Evolutionary conservation across 2,113 vertebrate species (phyloP).

Genomic region (Elephantulus edwardii): DNA sequence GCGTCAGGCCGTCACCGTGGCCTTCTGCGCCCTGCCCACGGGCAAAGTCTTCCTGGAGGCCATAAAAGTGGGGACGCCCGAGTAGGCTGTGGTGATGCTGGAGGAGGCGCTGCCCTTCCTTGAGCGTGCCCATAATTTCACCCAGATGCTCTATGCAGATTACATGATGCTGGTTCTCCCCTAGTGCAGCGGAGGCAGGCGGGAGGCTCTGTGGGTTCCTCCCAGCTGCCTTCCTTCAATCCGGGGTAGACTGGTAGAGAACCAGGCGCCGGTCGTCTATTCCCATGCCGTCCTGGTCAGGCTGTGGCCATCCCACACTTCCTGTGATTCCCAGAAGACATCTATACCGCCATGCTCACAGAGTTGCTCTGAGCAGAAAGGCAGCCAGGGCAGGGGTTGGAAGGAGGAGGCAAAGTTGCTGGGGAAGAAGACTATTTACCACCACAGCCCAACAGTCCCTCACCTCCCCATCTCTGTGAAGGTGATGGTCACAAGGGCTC

Average conservation of each 20-base stretch:
- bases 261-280: not conserved
- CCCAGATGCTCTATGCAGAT: slow-evolving; percentile 88
- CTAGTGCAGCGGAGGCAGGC: slow-evolving; percentile 78
- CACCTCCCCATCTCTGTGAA: not conserved
- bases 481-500: not conserved
- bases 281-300: not conserved
- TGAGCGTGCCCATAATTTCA: slow-evolving; percentile 87
- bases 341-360: not conserved
- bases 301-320: not conserved
- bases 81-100: slow-evolving; percentile 89
- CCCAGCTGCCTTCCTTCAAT: not conserved
- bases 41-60: slow-evolving; percentile 89
- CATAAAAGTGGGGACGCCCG: slow-evolving; percentile 91
- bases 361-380: not conserved
- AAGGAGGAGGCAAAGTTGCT: too few species aligned
- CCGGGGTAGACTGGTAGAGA: not conserved
- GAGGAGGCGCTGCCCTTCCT: slow-evolving; percentile 91
- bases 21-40: slow-evolving; percentile 89
- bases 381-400: not conserved
- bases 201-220: not conserved
- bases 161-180: slow-evolving; percentile 90
- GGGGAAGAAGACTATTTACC: not conserved
- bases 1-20: slow-evolving; percentile 87
- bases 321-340: not conserved
- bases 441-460: not conserved